Percentiles rank a stretch among this genome's conserved stretches.
These are phyloP conservation scores for Anastrepha ludens DNA, from an alignment of 1,140 invertebrate genomes.

Conservation along the genomic window DNA sequence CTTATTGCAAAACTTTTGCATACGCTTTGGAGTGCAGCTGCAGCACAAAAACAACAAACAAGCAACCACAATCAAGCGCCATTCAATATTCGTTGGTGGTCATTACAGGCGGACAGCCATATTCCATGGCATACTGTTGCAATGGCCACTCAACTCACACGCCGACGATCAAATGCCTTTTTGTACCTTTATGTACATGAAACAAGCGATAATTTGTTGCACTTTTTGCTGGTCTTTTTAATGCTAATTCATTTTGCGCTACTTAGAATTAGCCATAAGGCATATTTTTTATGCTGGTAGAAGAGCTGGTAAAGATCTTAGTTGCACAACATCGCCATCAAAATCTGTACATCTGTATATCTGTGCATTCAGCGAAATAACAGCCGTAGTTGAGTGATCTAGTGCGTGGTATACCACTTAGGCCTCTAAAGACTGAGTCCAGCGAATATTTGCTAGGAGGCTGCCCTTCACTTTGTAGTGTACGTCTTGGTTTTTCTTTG, in stretches of 20 bases:
- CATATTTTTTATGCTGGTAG: neutral
- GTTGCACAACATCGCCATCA: too few species aligned
- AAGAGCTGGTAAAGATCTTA: too few species aligned
- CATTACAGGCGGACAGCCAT: constrained; percentile 21
- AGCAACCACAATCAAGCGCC: neutral
- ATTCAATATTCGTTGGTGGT: constrained; percentile 46
- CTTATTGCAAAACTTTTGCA: neutral
- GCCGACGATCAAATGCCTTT: neutral
- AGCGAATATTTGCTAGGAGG: too few species aligned
- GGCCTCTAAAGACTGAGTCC: too few species aligned
- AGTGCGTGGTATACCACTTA: too few species aligned
- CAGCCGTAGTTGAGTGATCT: too few species aligned
- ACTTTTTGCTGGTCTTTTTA: neutral
- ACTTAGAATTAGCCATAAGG: constrained; percentile 5
- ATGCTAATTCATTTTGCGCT: constrained; percentile 14
- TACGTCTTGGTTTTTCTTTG: too few species aligned
- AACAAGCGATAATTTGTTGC: constrained; percentile 45
- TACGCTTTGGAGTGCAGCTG: constrained; percentile 15
- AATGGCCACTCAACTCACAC: neutral
- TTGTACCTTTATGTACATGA: neutral
- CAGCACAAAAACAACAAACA: neutral
- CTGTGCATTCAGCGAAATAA: too few species aligned
- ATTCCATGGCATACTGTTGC: neutral
- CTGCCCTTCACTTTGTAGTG: too few species aligned
- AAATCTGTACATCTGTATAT: too few species aligned